Evolutionary conservation across 2,797 vertebrate species (phyloP), one percentile per base, ranked within the genome.

Genomic region (Poeciliopsis infans): DNA sequence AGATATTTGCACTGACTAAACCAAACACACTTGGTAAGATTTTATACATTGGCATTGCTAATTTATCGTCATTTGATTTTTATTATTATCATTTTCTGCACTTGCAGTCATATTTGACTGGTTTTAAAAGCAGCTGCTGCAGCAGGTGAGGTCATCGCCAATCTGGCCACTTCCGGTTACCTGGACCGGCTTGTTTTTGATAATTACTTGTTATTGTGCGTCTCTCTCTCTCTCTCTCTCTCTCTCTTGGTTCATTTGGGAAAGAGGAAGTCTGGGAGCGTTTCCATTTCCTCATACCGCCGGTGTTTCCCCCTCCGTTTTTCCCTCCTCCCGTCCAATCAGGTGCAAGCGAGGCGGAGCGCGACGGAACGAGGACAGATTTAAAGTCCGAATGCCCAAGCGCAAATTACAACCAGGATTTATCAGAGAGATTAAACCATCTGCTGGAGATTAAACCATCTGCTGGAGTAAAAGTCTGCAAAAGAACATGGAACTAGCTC

Each of bases 401-500:
- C 6, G 61, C 31, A 64, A 31, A 33, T 64, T 36, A 20, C 31
- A 36, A 23, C 31, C 6, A 31, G 16, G 16, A 64, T 64, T 20
- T 64, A 64, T 20, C 61, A 64, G 16, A 36, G 59, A 61, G 16
- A 31, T 36, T 64, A 36, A 64, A 33, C 4, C 57, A 36, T 36
- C 61, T 36, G 33, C 31, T 36, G 8, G 59, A 7, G 31, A 31
- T 36, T 64, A 36, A 64, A 33, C 4, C 57, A 36, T 36, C 61
- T 36, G 33, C 31, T 36, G 8, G 59, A 7, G 31, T 36, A 31
- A 64, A 36, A 64, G 28, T 31, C 7, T 72, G 59, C 45, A 2
- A n/a, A 31, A 45, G 23, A 77, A 46, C 16, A 89, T 86, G 88
- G 59, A 83, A 46, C 5, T 76, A 0, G 83, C 79, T 1, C 82